These are phyloP conservation scores for Ypsolopha scabrella DNA, from an alignment of 2,888 invertebrate genomes.

Conservation along the genomic window DNA sequence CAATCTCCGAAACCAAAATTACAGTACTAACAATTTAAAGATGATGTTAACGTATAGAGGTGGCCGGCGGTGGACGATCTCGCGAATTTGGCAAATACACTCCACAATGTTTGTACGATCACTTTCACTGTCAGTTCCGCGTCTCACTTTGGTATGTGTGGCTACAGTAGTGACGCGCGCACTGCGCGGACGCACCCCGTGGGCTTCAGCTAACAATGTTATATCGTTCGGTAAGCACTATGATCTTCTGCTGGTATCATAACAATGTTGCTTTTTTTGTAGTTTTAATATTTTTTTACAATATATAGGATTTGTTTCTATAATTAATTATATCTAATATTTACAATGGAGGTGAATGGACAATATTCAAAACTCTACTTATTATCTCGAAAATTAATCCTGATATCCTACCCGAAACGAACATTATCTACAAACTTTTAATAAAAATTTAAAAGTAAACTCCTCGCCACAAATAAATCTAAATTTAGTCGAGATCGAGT, in stretches of 20 bases:
- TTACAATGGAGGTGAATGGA: conserved; percentile 70
- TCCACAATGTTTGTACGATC: not conserved
- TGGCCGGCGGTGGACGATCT: not conserved
- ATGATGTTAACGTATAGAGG: conserved; percentile 25
- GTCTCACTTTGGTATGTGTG: not conserved
- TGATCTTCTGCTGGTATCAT: conserved; percentile 47
- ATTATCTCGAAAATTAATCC: conserved; percentile 52
- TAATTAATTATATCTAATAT: conserved; percentile 70
- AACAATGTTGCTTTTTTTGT: conserved; percentile 68
- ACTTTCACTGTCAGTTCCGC: not conserved
- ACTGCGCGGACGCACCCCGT: conserved; percentile 12
- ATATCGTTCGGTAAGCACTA: conserved; percentile 43
- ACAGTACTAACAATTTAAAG: conserved; percentile 47
- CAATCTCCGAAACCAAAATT: conserved; percentile 52
- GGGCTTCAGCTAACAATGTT: conserved; percentile 50
- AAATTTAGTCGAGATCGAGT: conserved; percentile 50
- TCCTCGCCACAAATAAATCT: conserved; percentile 58
- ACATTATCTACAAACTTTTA: conserved; percentile 66
- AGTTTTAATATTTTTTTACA: conserved; percentile 64
- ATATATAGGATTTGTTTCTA: conserved; percentile 70
- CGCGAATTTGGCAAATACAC: conserved; percentile 3
- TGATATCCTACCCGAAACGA: conserved; percentile 65
- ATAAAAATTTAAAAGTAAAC: conserved; percentile 61
- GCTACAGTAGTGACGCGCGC: not conserved
- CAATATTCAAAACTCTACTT: conserved; percentile 62